Conservation (phyloP, 2,113 vertebrate genomes). For the Empidonax traillii region DNA sequence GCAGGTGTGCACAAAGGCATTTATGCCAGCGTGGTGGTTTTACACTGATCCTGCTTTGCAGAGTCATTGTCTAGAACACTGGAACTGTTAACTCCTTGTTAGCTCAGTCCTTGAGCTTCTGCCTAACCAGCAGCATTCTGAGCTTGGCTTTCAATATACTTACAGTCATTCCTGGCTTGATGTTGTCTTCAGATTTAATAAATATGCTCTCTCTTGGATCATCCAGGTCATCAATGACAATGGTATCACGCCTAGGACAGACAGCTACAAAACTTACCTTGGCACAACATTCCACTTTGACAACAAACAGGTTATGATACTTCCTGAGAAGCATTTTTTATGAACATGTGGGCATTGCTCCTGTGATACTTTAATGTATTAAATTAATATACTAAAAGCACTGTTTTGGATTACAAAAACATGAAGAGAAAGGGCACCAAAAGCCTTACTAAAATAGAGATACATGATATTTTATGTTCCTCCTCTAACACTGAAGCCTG, state of each 20-base stretch:
- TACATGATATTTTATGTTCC: neutral
- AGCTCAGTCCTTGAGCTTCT: neutral
- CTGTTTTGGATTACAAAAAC: neutral
- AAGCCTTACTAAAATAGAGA: neutral
- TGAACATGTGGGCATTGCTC: neutral
- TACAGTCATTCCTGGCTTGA: neutral
- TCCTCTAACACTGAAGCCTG: neutral
- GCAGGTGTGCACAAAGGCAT: no score
- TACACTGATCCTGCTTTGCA: neutral
- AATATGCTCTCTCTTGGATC: neutral
- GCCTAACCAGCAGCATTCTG: neutral
- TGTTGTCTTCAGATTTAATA: neutral
- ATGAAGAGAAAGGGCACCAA: neutral
- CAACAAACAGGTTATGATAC: neutral
- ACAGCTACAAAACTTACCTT: neutral
- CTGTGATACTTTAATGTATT: neutral
- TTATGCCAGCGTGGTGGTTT: neutral
- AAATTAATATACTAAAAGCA: neutral
- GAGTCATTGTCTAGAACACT: neutral
- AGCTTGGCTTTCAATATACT: neutral
- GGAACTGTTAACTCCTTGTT: neutral
- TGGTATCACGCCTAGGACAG: neutral
- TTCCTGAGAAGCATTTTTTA: neutral
- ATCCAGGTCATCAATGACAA: neutral
- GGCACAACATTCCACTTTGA: neutral